Conservation (phyloP, 2,797 vertebrate genomes). For the Mus spretus region DNA sequence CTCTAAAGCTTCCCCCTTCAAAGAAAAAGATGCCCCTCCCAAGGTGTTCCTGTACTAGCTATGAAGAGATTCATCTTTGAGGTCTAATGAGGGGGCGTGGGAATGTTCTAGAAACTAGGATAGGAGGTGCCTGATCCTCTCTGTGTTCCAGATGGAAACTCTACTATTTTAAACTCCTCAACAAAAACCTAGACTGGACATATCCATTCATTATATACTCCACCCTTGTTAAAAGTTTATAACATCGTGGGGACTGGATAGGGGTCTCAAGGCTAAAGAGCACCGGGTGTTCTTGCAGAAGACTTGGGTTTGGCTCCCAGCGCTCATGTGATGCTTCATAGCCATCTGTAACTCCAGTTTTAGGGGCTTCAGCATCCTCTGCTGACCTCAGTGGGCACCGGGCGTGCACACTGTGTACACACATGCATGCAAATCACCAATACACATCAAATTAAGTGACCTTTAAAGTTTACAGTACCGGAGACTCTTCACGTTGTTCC, state of each 20-base stretch:
- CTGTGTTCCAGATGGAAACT: background rate
- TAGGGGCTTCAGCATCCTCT: background rate
- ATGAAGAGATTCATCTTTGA: background rate
- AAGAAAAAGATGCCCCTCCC: background rate
- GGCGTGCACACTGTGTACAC: background rate
- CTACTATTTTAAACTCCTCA: background rate
- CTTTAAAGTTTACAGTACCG: background rate
- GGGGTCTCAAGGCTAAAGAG: background rate
- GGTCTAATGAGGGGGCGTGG: background rate
- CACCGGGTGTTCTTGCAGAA: background rate
- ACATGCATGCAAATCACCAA: background rate
- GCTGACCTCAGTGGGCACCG: background rate
- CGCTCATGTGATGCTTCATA: background rate
- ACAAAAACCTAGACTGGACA: background rate
- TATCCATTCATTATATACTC: background rate
- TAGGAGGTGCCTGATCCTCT: background rate
- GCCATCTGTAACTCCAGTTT: background rate
- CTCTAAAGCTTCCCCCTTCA: background rate
- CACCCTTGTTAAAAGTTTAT: background rate
- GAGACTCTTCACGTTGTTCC: background rate
- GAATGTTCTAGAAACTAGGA: constrained; percentile 14
- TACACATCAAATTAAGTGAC: no score
- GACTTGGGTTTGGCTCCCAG: background rate
- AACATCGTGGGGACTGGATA: background rate
- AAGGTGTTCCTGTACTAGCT: background rate